These are phyloP conservation scores for Gadopsis bispinosus DNA, from an alignment of 2,797 vertebrate species.

Conservation along the genomic window DNA sequence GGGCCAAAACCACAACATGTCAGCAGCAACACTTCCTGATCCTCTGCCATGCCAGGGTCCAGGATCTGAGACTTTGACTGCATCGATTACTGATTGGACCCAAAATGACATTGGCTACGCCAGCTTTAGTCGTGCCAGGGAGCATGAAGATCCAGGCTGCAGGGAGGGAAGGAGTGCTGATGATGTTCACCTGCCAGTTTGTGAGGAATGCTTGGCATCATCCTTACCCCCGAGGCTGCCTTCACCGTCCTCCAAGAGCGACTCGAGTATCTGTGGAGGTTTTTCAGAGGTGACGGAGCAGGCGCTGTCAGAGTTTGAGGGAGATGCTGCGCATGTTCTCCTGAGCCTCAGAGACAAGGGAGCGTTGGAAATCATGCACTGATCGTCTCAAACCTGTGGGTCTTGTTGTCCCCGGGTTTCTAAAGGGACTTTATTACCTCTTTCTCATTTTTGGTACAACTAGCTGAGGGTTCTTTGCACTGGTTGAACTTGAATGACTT, in stretches of 20 bases:
- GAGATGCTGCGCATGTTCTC: constrained; percentile 48
- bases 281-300: background rate
- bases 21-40: background rate
- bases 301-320: constrained; percentile 47
- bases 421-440: background rate
- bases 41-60: background rate
- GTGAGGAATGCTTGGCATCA: background rate
- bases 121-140: background rate
- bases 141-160: background rate
- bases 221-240: background rate
- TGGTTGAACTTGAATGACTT: background rate
- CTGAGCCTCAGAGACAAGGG: constrained; percentile 39
- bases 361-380: background rate
- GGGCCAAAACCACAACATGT: background rate
- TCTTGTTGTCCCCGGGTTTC: background rate
- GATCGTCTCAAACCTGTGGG: background rate
- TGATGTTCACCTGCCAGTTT: background rate
- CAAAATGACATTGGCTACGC: background rate
- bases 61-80: background rate
- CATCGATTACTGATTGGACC: no score
- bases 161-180: background rate
- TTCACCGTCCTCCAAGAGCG: background rate
- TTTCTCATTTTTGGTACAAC: background rate
- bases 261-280: background rate
- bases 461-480: constrained; percentile 2